A percentile compares a stretch with the other conserved stretches of the same genome.
Evolutionary conservation across 2,797 vertebrate species (phyloP).

Genomic region (Lophura swinhoii): DNA sequence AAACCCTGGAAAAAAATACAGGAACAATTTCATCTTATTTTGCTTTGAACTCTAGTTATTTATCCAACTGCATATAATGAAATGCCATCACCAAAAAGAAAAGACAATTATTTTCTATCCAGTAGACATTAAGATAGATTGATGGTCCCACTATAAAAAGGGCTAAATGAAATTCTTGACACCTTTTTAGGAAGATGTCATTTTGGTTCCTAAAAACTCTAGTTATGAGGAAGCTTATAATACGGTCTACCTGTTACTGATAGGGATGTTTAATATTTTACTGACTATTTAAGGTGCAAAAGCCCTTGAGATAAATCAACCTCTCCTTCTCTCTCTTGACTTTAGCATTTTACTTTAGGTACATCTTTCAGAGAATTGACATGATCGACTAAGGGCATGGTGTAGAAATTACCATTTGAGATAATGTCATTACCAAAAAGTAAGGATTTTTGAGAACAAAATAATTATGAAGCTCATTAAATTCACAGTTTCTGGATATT

Average conservation of each 20-base stretch:
- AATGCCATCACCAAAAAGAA: constrained; percentile 37
- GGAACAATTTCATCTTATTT: constrained; percentile 47
- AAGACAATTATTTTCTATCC: constrained; percentile 62
- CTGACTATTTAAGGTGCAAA: constrained; percentile 58
- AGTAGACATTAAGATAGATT: constrained; percentile 33
- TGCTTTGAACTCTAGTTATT: constrained; percentile 54
- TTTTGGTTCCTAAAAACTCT: constrained; percentile 41
- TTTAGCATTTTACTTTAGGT: constrained; percentile 20
- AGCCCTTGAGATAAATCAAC: constrained; percentile 68
- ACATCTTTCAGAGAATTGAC: constrained; percentile 16
- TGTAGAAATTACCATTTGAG: constrained; percentile 44
- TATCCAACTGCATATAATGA: constrained; percentile 43
- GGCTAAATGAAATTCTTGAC: constrained; percentile 53
- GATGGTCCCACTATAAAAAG: constrained; percentile 31
- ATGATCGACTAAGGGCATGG: constrained; percentile 25
- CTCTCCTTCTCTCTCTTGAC: constrained; percentile 10
- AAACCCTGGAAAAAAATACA: constrained; percentile 2
- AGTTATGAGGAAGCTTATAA: constrained; percentile 54
- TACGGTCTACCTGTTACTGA: constrained; percentile 49
- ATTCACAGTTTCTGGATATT: constrained; percentile 44
- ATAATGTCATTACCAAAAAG: constrained; percentile 53
- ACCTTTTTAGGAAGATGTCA: constrained; percentile 47
- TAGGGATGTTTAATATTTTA: constrained; percentile 68
- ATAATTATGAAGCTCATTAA: constrained; percentile 62
- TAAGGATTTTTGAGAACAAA: constrained; percentile 46